phyloP scores from a whole-genome alignment of 2,888 invertebrate genomes.

The Acanthosoma haemorrhoidale region DNA sequence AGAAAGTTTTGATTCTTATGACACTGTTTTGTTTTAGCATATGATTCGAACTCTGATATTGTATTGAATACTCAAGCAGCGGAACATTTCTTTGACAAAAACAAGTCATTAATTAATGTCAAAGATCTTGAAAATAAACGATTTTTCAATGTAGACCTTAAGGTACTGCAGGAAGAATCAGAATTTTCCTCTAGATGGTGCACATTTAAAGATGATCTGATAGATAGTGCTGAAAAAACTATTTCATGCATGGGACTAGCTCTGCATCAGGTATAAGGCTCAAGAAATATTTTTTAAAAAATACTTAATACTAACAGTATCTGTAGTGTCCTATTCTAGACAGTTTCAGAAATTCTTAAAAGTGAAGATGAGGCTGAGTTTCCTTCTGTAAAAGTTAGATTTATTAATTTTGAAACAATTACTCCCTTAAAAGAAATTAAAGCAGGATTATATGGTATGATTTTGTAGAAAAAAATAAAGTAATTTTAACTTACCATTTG shows the following conservation, averaged over 20 bases:
- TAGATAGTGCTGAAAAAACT: constrained; percentile 60
- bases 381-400: constrained; percentile 53
- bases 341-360: constrained; percentile 41
- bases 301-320: no score
- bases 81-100: constrained; percentile 53
- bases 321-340: constrained; percentile 26
- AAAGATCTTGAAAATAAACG: constrained; percentile 56
- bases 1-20: constrained; percentile 6
- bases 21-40: constrained; percentile 45
- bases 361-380: constrained; percentile 44
- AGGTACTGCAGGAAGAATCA: constrained; percentile 53
- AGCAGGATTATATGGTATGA: constrained; percentile 64
- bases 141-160: constrained; percentile 56
- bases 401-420: constrained; percentile 60
- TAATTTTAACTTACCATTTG: no score
- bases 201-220: constrained; percentile 59
- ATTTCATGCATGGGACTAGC: constrained; percentile 69
- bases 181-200: constrained; percentile 58
- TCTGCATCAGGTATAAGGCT: constrained; percentile 67
- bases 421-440: constrained; percentile 63
- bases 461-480: no score
- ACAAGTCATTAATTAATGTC: constrained; percentile 51
- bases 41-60: constrained; percentile 49
- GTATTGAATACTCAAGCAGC: constrained; percentile 52
- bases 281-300: background rate